phyloP scores from a whole-genome alignment of 1,140 invertebrate genomes.

The Drosophila grimshawi region DNA sequence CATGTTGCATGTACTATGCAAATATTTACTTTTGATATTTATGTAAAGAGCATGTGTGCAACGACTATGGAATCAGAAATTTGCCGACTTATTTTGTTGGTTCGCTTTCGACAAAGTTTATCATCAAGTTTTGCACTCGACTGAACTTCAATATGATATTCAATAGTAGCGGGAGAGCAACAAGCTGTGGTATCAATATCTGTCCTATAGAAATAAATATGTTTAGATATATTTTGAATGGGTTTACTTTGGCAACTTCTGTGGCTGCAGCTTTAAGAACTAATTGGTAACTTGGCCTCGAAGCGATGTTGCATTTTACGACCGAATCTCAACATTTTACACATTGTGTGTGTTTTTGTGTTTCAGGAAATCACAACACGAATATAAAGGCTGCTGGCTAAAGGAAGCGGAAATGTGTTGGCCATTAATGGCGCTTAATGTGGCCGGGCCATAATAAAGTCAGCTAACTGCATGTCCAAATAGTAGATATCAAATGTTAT shows the following conservation, averaged over 20 bases:
- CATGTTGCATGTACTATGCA: background rate
- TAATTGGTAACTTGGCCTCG: slow-evolving; percentile 53
- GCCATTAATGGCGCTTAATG: slow-evolving; percentile 74
- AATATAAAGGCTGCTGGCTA: slow-evolving; percentile 18
- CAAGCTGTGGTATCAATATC: slow-evolving; percentile 35
- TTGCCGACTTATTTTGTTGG: background rate
- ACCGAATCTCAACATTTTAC: slow-evolving; percentile 26
- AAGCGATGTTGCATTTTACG: slow-evolving; percentile 33
- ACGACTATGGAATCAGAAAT: background rate
- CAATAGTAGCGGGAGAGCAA: slow-evolving; percentile 32
- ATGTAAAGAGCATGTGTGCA: slow-evolving; percentile 1
- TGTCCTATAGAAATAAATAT: background rate
- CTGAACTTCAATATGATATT: slow-evolving; percentile 68
- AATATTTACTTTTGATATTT: background rate
- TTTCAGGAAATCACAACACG: slow-evolving; percentile 54
- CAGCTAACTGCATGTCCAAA: slow-evolving; percentile 64
- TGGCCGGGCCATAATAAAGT: slow-evolving; percentile 65
- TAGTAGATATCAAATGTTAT: slow-evolving; percentile 38
- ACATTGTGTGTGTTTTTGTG: slow-evolving; percentile 42
- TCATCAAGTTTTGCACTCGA: slow-evolving; percentile 75
- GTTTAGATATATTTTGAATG: slow-evolving; percentile 11
- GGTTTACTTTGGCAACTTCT: background rate
- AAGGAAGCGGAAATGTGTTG: slow-evolving; percentile 39
- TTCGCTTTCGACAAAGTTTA: slow-evolving; percentile 51
- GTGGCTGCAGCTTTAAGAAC: slow-evolving; percentile 19